These are phyloP conservation scores for mouse (Mus musculus) DNA, from an alignment of 2,113 vertebrate genomes.

Conservation along the genomic window GRCm39 chr4:110760501-110761000, in stretches of 20 bases:
- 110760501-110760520: neutral
- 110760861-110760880: too few species aligned
- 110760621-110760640: neutral
- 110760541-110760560: neutral
- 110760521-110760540: neutral
- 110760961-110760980: neutral
- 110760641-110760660: neutral
- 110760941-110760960: neutral
- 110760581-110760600: neutral
- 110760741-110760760: too few species aligned
- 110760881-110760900: neutral
- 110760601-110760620: neutral
- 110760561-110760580: neutral
- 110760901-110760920: neutral
- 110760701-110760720: neutral
- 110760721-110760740: neutral
- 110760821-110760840: neutral
- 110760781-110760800: neutral
- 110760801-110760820: neutral
- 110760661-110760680: neutral
- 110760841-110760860: neutral
- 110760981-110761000: neutral
- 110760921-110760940: too few species aligned
- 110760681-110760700: neutral
- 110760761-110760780: neutral